phyloP scores from a whole-genome alignment of 1,140 invertebrate species.

The Bombus sibiricus region DNA sequence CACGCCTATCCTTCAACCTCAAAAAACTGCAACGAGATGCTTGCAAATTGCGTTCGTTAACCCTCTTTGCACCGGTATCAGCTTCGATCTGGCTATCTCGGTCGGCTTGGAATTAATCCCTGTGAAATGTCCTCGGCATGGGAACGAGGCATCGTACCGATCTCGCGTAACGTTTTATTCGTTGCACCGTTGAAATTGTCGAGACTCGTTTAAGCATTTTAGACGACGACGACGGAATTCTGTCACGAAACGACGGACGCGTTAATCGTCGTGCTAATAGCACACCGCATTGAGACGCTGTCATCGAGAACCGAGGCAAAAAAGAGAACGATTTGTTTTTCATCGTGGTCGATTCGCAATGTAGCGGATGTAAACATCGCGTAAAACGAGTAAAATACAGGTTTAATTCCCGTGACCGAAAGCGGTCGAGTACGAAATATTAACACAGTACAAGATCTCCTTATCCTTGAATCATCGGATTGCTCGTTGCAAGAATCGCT shows the following conservation, averaged over 20 bases:
- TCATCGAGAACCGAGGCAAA: too few species aligned
- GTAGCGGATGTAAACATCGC: too few species aligned
- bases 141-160: background rate
- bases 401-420: background rate
- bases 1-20: conserved; percentile 3
- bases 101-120: conserved; percentile 16
- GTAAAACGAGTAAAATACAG: background rate
- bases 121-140: background rate
- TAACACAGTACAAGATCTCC: background rate
- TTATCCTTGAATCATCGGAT: conserved; percentile 20
- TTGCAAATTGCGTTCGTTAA: conserved; percentile 43
- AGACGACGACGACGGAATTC: background rate
- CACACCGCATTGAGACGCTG: background rate
- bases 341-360: background rate
- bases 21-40: conserved; percentile 32
- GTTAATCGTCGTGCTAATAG: background rate
- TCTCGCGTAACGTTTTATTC: background rate
- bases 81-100: conserved; percentile 13
- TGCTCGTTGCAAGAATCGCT: background rate
- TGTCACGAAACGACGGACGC: background rate
- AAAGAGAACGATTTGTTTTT: background rate
- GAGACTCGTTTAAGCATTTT: background rate
- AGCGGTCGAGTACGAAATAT: background rate
- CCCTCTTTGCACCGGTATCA: background rate
- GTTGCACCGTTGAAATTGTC: background rate